Evolutionary conservation across 2,797 vertebrate species (phyloP).

Genomic region (Sebastolobus alascanus): DNA sequence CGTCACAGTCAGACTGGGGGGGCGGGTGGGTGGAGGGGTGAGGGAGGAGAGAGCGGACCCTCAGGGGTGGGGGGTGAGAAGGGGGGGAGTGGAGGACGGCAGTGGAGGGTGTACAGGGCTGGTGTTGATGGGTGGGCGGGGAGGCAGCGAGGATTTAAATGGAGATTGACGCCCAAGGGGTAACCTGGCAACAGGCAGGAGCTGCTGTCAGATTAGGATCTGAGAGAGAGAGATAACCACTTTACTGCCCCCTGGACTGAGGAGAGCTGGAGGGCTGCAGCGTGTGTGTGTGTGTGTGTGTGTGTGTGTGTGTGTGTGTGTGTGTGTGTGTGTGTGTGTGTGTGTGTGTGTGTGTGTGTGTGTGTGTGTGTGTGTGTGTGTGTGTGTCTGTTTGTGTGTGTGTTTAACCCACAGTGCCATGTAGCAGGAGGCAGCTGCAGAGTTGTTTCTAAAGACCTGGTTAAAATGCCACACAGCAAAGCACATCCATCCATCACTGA

Average conservation of each 20-base stretch:
- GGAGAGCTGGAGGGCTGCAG: conserved; percentile 75
- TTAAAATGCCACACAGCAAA: conserved; percentile 80
- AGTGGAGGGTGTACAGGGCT: conserved; percentile 53
- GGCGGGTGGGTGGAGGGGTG: background rate
- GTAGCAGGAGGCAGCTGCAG: conserved; percentile 81
- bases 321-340: conserved; percentile 60
- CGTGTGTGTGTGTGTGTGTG: conserved; percentile 61
- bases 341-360: conserved; percentile 60
- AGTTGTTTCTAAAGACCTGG: conserved; percentile 78
- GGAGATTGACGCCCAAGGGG: conserved; percentile 85
- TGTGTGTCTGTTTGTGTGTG: conserved; percentile 45
- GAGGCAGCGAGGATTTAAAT: conserved; percentile 84
- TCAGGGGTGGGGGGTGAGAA: conserved; percentile 31
- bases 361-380: conserved; percentile 52
- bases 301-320: conserved; percentile 17
- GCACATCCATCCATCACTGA: conserved; percentile 76
- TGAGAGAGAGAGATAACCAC: conserved; percentile 95
- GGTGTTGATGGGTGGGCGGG: conserved; percentile 80
- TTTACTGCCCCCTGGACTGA: conserved; percentile 90
- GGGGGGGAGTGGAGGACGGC: conserved; percentile 37
- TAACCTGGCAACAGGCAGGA: conserved; percentile 96
- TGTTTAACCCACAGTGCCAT: conserved; percentile 83
- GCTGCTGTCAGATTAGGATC: conserved; percentile 98
- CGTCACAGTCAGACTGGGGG: conserved; percentile 23
- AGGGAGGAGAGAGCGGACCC: conserved; percentile 38